Evolutionary conservation across 2,888 invertebrate genomes (phyloP), one percentile per base, ranked within the genome.

Genomic region (Nematopogon swammerdamellus): DNA sequence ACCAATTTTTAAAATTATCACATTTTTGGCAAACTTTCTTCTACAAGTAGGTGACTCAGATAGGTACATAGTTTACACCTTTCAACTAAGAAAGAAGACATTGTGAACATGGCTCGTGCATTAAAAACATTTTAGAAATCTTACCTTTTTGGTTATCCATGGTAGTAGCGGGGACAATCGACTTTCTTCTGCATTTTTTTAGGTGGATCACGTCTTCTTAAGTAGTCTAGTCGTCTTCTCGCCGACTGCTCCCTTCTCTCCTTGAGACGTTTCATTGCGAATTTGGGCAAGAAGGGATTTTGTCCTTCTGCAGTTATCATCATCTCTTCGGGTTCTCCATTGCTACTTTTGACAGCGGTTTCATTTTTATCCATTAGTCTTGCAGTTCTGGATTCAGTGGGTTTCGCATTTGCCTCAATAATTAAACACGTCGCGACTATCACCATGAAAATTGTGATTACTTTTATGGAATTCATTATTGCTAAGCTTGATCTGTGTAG

Each of bases 241-340:
- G 57, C 59, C 1, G 64, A 66, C 54, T 63, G 57, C 51, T 71
- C 63, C n/a, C 67, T 61, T 50, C 69, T 63, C 53, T 74, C 70
- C 55, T 70, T 70, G 25, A 79, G 55, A 51, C 58, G 65, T 54
- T 56, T 70, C 77, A 79, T 79, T 1, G 76, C 72, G 54, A 79
- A 79, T 16, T 70, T 60, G 10, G 79, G 79, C 52, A 75, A 55
- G 50, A 75, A 75, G 1, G 76, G 72, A 56, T 76, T 70, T 53
- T 71, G 70, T 1, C 66, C 59, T 52, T 72, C 76, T 1, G 76
- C 79, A 1, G 61, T 63, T 50, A 72, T 72, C 77, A 79, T 76
- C 55, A 72, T 67, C 51, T 76, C 72, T 2, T 58, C 63, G 55
- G 71, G 67, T 51, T 76, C 72, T 2, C 58, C 63, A 19, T 45